Evolutionary conservation across 2,888 invertebrate genomes (phyloP).

Genomic region (Ophioninae sp.): DNA sequence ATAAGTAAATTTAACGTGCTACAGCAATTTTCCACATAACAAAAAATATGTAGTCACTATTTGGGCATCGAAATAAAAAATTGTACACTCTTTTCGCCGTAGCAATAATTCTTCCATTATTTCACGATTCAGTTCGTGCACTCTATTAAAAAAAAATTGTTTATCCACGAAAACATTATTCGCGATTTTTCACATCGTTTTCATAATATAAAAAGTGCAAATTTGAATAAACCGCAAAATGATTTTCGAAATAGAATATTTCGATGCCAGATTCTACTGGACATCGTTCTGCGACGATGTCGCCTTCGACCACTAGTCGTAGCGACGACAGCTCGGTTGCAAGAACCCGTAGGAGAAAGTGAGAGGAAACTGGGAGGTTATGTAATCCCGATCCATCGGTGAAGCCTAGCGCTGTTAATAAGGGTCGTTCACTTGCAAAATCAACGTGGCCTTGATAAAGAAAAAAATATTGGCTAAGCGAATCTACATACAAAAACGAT

Average conservation of each 20-base stretch:
- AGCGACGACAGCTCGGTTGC: constrained; percentile 29
- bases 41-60: neutral
- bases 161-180: neutral
- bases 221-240: neutral
- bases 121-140: neutral
- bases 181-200: neutral
- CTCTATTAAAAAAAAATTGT: neutral
- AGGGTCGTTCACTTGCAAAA: constrained; percentile 56
- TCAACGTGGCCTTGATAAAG: constrained; percentile 50
- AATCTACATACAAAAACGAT: neutral
- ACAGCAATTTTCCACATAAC: neutral
- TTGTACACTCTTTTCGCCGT: neutral
- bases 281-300: constrained; percentile 63
- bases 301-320: constrained; percentile 66
- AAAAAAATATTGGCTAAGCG: constrained; percentile 30
- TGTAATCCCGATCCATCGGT: constrained; percentile 61
- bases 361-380: constrained; percentile 63
- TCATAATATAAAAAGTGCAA: neutral
- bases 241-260: constrained; percentile 13
- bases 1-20: no score
- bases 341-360: constrained; percentile 69
- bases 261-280: constrained; percentile 39
- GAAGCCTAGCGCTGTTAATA: constrained; percentile 42
- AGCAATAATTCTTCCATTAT: neutral
- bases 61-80: neutral